phyloP scores from a whole-genome alignment of 2,888 invertebrate genomes.

The Eristalis arbustorum region DNA sequence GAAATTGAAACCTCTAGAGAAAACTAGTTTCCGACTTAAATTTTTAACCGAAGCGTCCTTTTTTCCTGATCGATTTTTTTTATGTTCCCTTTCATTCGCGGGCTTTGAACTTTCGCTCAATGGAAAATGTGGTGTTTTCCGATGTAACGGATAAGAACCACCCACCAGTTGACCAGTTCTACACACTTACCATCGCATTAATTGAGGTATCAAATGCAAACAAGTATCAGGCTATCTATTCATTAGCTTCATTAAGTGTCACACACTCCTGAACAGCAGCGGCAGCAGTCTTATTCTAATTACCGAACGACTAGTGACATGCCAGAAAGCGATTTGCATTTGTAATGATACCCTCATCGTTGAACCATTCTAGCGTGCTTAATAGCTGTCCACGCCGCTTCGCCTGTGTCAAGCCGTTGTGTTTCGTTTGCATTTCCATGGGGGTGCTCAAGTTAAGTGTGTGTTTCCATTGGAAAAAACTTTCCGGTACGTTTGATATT shows the following conservation, averaged over 20 bases:
- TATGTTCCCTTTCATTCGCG: no score
- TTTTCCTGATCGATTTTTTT: no score
- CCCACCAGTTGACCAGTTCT: neutral
- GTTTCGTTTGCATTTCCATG: constrained; percentile 15
- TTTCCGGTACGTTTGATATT: constrained; percentile 37
- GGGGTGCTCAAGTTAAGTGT: neutral
- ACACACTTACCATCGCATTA: neutral
- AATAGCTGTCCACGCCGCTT: constrained; percentile 12
- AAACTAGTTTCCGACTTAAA: no score
- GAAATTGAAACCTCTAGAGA: no score
- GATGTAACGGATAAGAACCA: neutral
- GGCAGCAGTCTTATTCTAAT: constrained; percentile 17
- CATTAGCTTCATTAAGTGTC: neutral
- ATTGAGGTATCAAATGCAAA: neutral
- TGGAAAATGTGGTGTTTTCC: no score
- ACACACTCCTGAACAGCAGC: neutral
- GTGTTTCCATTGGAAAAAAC: constrained; percentile 36
- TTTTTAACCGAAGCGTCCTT: no score
- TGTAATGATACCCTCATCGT: constrained; percentile 29
- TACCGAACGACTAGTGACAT: constrained; percentile 14
- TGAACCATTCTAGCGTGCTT: constrained; percentile 17
- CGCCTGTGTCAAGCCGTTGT: neutral
- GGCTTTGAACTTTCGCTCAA: no score
- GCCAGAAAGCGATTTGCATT: constrained; percentile 50
- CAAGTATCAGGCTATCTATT: neutral